Conservation (phyloP, 2,888 invertebrate genomes). For the Leptinotarsa haldemani region DNA sequence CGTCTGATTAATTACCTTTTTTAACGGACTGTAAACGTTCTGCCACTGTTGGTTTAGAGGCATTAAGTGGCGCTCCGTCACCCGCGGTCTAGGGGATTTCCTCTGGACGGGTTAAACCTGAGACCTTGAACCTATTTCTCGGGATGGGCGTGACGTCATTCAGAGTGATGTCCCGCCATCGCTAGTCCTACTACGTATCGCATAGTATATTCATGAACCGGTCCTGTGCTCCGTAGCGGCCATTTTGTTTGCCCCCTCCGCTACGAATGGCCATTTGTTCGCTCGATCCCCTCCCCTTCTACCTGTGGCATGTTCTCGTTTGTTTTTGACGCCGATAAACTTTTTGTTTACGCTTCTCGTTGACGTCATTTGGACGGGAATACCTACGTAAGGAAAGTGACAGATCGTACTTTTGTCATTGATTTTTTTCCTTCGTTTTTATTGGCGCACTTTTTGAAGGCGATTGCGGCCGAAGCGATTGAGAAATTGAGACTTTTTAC, state of each 20-base stretch:
- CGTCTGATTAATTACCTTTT: neutral
- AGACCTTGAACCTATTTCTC: conserved; percentile 43
- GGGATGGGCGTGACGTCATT: conserved; percentile 40
- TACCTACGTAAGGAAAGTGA: conserved; percentile 9
- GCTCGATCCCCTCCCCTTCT: neutral
- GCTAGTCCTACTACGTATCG: conserved; percentile 5
- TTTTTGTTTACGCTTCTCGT: conserved; percentile 13
- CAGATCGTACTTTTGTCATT: conserved; percentile 10
- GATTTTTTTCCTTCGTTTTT: conserved; percentile 1
- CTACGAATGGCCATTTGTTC: neutral
- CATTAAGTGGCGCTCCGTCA: conserved; percentile 10
- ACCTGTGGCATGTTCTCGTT: conserved; percentile 13
- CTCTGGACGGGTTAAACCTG: conserved; percentile 32
- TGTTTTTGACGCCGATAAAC: conserved; percentile 1
- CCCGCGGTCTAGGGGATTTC: conserved; percentile 32
- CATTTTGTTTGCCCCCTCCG: neutral
- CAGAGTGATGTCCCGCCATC: conserved; percentile 27
- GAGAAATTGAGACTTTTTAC: neutral
- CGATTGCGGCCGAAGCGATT: neutral
- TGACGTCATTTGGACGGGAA: conserved; percentile 4
- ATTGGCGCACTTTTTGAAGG: neutral
- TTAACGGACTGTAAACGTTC: neutral
- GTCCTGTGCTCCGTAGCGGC: neutral
- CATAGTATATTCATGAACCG: neutral
- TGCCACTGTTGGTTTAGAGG: neutral